Base-by-base conservation (phyloP, 2,113 vertebrate genomes). In the Turnix velox region DNA sequence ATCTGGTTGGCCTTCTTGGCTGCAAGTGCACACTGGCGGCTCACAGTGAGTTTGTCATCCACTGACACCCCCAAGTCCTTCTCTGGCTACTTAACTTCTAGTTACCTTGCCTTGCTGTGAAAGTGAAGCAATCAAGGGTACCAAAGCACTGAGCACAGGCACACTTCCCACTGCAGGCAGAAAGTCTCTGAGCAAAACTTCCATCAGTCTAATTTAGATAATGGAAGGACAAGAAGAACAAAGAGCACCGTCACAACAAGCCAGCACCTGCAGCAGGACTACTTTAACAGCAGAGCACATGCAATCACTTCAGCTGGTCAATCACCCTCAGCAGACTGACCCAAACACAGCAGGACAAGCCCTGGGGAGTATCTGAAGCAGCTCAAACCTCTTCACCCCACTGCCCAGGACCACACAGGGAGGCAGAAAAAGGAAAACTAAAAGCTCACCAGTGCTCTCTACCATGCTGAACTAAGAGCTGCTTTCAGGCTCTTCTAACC, bases 321-420 rank as follows among this genome's bases (percentile, higher is more conserved):
- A 63, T 43, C 37, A 17, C 49, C 67, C 48, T 18, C 72, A 52
- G 10, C 45, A 67, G 42, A 31, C 15, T n/a, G 57, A 39, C 6
- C 19, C 23, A 1, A 0, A 8, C 31, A 39, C 11, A 78, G 69
- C 51, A 69, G 63, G 28, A 22, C 0, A 3, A n/a, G 58, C 25
- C n/a, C 55, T 31, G n/a, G n/a, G 14, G 52, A 71, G 13, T 0
- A 72, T 0, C 24, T 43, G 3, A 81, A 81, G 18, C 33, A 54
- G 46, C 69, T 75, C 77, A 31, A 31, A 1, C 5, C 62, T 79
- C 33, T 5, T 35, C 79, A 16, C 28, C 54, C 8, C 37, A 12
- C 43, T 20, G 9, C 2, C 46, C 30, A 46, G 52, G 62, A 15
- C 17, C 55, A 46, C 20, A 27, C 22, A 24, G 20, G 28, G 35